A percentile compares a stretch with the other conserved stretches of the same genome.
These are phyloP conservation scores for Drosophila jambulina DNA, from an alignment of 1,140 invertebrate genomes.

Conservation along the genomic window DNA sequence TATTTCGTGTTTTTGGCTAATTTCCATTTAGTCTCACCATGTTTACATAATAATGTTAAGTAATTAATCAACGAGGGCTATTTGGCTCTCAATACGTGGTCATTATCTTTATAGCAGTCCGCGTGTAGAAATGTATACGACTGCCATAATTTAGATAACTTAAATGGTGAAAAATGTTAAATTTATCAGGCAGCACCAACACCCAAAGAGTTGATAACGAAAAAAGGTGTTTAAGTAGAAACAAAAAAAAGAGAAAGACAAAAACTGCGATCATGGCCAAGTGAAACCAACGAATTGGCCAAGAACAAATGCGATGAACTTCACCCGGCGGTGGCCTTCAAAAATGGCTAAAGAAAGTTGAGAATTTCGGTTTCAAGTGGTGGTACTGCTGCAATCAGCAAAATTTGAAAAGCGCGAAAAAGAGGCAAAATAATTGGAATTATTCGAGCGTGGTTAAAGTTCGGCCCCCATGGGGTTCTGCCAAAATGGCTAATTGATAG, in stretches of 20 bases:
- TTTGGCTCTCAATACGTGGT: slow-evolving; percentile 47
- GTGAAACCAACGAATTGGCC: slow-evolving; percentile 27
- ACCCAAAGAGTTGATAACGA: slow-evolving; percentile 51
- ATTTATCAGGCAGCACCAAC: slow-evolving; percentile 39
- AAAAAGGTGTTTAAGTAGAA: slow-evolving; percentile 4
- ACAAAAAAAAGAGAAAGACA: slow-evolving; percentile 28
- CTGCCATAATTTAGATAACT: slow-evolving; percentile 69
- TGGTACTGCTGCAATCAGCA: slow-evolving; percentile 46
- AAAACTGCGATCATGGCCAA: slow-evolving; percentile 37
- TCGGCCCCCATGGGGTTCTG: slow-evolving; percentile 22
- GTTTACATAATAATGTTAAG: slow-evolving; percentile 43
- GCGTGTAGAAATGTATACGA: slow-evolving; percentile 13
- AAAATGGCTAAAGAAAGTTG: slow-evolving; percentile 47
- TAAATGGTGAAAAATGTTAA: slow-evolving; percentile 25
- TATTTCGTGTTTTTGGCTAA: background rate
- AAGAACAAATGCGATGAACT: slow-evolving; percentile 65
- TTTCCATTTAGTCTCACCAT: background rate
- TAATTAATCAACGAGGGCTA: slow-evolving; percentile 67
- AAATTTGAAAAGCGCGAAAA: slow-evolving; percentile 19
- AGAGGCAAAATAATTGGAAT: slow-evolving; percentile 20
- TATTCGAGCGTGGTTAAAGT: slow-evolving; percentile 41
- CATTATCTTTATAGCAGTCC: slow-evolving; percentile 66
- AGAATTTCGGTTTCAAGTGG: slow-evolving; percentile 39
- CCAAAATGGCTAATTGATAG: slow-evolving; percentile 39
- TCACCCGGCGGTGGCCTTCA: slow-evolving; percentile 53